phyloP scores from a whole-genome alignment of 1,140 invertebrate species.

The Hyposmocoma kahamanoa region DNA sequence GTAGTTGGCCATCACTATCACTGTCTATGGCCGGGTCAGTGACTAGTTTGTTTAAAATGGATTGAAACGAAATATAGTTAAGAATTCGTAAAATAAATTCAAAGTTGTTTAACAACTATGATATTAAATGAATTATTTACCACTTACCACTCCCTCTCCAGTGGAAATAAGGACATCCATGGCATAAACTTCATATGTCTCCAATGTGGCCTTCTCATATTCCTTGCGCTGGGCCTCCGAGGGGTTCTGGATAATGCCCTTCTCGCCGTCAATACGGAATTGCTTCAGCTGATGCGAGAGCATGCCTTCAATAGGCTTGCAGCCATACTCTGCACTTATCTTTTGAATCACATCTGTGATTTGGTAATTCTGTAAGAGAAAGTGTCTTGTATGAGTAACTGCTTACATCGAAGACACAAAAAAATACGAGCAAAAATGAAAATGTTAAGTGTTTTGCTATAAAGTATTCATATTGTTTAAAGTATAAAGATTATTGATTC shows the following conservation, averaged over 20 bases:
- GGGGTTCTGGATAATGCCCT: constrained; percentile 96
- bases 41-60: too few species aligned
- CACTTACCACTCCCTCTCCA: constrained; percentile 1
- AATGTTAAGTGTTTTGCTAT: too few species aligned
- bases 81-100: too few species aligned
- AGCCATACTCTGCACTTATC: constrained; percentile 92
- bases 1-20: too few species aligned
- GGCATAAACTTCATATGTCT: constrained; percentile 76
- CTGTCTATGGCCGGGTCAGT: background rate
- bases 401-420: too few species aligned
- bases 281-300: constrained; percentile 97
- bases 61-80: too few species aligned
- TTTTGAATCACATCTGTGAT: constrained; percentile 96
- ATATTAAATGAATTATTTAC: background rate
- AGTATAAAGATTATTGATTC: too few species aligned
- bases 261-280: constrained; percentile 98
- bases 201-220: constrained; percentile 97
- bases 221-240: constrained; percentile 98
- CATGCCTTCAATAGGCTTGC: constrained; percentile 99
- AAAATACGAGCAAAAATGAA: too few species aligned
- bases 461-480: too few species aligned
- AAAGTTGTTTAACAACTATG: too few species aligned
- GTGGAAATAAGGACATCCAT: constrained; percentile 92
- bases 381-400: too few species aligned
- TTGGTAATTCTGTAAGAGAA: constrained; percentile 89